Conservation (phyloP, 2,888 invertebrate genomes). For the Poecilobothrus nobilitatus region DNA sequence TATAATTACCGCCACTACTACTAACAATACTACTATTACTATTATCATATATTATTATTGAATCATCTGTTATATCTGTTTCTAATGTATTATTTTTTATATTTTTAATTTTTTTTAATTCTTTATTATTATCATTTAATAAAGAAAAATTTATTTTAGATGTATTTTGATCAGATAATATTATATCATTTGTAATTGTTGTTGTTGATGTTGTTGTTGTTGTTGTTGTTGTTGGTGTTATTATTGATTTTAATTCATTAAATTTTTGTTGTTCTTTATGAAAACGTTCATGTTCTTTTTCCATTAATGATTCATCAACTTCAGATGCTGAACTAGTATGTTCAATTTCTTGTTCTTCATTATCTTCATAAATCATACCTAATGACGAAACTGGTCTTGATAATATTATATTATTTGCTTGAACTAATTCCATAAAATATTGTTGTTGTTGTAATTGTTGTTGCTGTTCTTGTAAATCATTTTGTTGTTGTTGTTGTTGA, state of each 20-base stretch:
- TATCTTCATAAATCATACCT: conserved; percentile 81
- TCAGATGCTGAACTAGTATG: conserved; percentile 38
- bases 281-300: conserved; percentile 16
- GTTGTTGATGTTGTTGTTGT: background rate
- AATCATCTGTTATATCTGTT: no score
- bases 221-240: conserved; percentile 14
- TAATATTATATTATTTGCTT: conserved; percentile 28
- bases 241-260: background rate
- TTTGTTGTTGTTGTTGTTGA: conserved; percentile 16
- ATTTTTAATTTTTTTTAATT: no score
- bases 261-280: conserved; percentile 13
- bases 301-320: conserved; percentile 43
- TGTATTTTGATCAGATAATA: no score
- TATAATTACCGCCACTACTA: no score
- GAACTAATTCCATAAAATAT: conserved; percentile 10
- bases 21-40: no score
- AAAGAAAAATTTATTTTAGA: no score
- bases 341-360: conserved; percentile 52
- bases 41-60: no score
- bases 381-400: conserved; percentile 63
- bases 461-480: conserved; percentile 30
- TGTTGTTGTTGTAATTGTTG: conserved; percentile 24
- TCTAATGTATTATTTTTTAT: no score
- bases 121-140: no score
- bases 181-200: no score